These are phyloP conservation scores for Catharus ustulatus DNA, from an alignment of 2,797 vertebrate species.

Conservation along the genomic window DNA sequence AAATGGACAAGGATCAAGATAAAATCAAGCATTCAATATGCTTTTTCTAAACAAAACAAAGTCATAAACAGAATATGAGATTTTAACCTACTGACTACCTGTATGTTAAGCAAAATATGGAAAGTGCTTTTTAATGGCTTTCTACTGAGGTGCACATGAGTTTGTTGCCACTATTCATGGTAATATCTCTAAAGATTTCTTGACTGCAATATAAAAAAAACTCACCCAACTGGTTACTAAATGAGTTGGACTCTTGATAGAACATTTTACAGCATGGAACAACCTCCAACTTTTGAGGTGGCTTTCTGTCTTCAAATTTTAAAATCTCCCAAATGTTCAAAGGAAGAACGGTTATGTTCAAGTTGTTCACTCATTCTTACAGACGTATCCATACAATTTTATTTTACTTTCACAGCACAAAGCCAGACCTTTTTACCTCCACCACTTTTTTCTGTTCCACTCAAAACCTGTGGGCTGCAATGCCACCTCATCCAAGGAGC, in stretches of 20 bases:
- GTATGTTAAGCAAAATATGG: neutral
- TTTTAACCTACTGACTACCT: neutral
- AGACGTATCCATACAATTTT: neutral
- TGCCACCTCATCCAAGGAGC: neutral
- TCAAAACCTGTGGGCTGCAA: neutral
- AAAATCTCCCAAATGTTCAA: neutral
- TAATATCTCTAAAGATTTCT: neutral
- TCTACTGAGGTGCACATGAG: neutral
- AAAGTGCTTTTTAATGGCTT: neutral
- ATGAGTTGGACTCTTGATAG: neutral
- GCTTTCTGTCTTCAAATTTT: neutral
- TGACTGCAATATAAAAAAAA: neutral
- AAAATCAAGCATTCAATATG: neutral
- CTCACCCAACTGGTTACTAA: neutral
- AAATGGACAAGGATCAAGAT: neutral
- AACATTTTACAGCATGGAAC: neutral
- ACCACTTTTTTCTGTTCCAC: neutral
- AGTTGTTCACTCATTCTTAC: neutral
- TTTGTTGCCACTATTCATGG: neutral
- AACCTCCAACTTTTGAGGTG: neutral
- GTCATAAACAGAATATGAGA: neutral
- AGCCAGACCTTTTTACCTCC: neutral
- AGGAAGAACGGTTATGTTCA: neutral
- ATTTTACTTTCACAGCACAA: neutral
- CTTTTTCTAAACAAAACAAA: neutral